A percentile compares a stretch with the other conserved stretches of the same genome.
Evolutionary conservation across 2,113 vertebrate genomes (phyloP).

Genomic region (Mormoops blainvillei): DNA sequence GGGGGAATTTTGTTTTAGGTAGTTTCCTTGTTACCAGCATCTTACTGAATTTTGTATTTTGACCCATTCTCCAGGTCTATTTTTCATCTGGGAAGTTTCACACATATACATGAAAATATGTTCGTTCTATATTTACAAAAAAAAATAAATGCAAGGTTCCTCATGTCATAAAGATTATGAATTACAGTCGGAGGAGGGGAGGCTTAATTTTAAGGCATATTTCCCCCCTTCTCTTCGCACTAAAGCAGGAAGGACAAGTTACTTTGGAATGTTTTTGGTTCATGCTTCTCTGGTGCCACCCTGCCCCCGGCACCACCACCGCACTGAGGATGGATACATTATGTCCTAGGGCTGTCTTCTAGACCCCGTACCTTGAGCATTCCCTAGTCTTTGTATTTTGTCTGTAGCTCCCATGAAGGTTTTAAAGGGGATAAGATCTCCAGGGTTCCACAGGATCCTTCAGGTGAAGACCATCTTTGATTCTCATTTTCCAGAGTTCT

Average conservation of each 20-base stretch:
- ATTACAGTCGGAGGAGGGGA: neutral
- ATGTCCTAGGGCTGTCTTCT: neutral
- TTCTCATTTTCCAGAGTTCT: neutral
- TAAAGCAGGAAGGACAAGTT: neutral
- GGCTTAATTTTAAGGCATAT: neutral
- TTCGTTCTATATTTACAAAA: too few species aligned
- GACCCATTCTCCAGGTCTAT: too few species aligned
- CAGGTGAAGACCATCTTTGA: neutral
- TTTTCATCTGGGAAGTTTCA: too few species aligned
- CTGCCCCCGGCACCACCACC: neutral
- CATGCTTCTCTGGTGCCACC: neutral
- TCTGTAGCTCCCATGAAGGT: neutral
- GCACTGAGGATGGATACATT: neutral
- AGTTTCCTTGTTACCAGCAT: too few species aligned
- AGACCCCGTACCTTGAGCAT: rapidly evolving
- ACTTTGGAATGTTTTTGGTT: neutral
- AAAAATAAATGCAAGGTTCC: neutral
- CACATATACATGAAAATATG: too few species aligned
- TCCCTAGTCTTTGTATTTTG: neutral
- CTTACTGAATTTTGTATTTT: too few species aligned
- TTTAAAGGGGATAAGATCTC: neutral
- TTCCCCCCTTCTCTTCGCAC: neutral
- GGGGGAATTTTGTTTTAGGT: too few species aligned
- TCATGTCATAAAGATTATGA: neutral
- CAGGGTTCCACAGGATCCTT: neutral